Base-by-base conservation (phyloP, 2,888 invertebrate species). In the Hemaris fuciformis region DNA sequence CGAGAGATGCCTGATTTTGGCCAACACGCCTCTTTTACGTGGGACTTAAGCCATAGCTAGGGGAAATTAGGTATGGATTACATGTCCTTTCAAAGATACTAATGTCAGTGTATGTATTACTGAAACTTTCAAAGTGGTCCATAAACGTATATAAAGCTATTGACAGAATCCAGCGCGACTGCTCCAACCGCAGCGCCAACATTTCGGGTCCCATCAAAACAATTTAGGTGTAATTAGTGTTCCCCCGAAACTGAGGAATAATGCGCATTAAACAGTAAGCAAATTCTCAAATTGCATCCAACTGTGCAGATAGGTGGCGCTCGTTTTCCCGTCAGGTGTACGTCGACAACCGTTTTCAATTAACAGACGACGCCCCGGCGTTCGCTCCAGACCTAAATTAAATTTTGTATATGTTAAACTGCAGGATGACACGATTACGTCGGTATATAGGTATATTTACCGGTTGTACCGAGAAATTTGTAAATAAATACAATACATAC, bases 321-420 rank as follows among this genome's bases (percentile, higher is more conserved):
- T 6, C 23, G 38, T 38, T 38, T 38, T 4, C 27, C 25, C 53
- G 27, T 53, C 53, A 53, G 53, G 53, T 53, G 53, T 53, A 18
- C 53, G 22, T 22, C 22, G 58, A 58, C 58, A 59, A 18, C 59
- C 59, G 23, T 46, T 59, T 59, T 59, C 38, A 59, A 59, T 59
- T 59, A 59, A 59, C 59, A 38, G 46, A 13, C 22, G 53, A 38
- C 59, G 38, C 34, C 46, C 38, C 34, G 15, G 20, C 46, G 34
- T 46, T 8, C 42, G 59, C 27, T 59, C 5, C 38, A 22, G 15
- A 59, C 23, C 59, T 18, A 46, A 46, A 59, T 59, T 45, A 59
- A 46, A 59, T 46, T 46, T 34, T 45, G 45, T 46, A 38, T 22
- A 34, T 23, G 42, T 59, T 34, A 43, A 10, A 20, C 45, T 8